Evolutionary conservation across 2,888 invertebrate species (phyloP), one percentile per base, ranked within the genome.

Genomic region (Leucoptera coffeella): DNA sequence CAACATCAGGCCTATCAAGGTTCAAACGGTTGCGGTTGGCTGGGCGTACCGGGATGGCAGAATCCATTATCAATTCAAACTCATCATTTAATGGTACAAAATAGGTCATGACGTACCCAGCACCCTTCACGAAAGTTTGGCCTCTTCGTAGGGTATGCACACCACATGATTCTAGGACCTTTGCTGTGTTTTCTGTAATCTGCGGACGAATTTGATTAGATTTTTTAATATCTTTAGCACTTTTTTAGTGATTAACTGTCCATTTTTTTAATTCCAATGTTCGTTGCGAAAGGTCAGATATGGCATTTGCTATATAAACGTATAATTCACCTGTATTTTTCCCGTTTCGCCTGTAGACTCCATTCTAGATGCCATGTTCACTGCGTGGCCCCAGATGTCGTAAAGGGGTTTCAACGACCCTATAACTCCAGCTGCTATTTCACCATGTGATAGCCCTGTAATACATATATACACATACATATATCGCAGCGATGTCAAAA

Each of bases 331-430:
- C 61, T 89, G 88, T 40, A 89, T 86, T 50, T 77, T 75, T 22
- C 86, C 85, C 2, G 82, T 74, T 35, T 82, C 69, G 5, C 95
- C 95, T 2, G 88, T 90, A 1, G 89, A 89, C 46, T 95, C 95
- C 93, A 96, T 93, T 42, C 96, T 74, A 1, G 93, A 92, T 3
- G 96, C 93, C 78, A 96, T 86, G 56, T 96, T 96, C 0, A 95
- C 95, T 1, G 94, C 86, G 55, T 95, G 88, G 0, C 95, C 95
- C 94, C 95, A 96, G 43, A 95, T 92, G 50, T 96, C 95, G 51
- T 94, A 95, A 23, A 93, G 74, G 0, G 95, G 95, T 47, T 95
- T 95, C 32, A 87, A 82, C 0, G 90, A 88, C 1, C 94, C 95
- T 3, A 95, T 91, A 1, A 96, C 94, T 3, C 95, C 95, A 0